Conservation (phyloP, 2,113 vertebrate species). For the Sturnira hondurensis region DNA sequence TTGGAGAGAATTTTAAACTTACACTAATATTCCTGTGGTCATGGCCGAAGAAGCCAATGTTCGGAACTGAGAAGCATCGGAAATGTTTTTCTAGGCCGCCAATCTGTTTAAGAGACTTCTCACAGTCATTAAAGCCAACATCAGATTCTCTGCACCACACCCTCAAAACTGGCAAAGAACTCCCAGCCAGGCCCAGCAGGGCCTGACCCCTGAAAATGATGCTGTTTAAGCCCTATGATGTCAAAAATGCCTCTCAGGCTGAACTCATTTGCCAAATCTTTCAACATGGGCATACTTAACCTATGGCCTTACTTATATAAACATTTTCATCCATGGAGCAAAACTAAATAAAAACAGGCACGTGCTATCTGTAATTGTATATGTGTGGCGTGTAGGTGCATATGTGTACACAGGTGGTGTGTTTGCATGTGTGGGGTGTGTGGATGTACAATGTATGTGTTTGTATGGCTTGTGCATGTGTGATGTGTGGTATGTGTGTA, state of each 20-base stretch:
- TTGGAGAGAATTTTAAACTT: slow-evolving; percentile 53
- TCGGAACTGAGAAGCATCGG: slow-evolving; percentile 49
- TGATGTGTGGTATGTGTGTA: not conserved
- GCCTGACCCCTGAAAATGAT: slow-evolving; percentile 50
- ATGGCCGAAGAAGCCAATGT: slow-evolving; percentile 57
- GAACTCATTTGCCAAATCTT: slow-evolving; percentile 37
- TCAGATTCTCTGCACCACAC: slow-evolving; percentile 62
- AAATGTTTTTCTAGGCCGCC: slow-evolving; percentile 74
- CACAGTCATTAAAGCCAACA: slow-evolving; percentile 64
- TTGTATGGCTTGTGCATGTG: not conserved
- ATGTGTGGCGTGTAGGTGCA: too few species aligned
- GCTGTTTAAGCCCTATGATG: slow-evolving; percentile 29
- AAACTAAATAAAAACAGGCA: slow-evolving; percentile 43
- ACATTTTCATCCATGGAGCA: slow-evolving; percentile 35
- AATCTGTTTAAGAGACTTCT: slow-evolving; percentile 65
- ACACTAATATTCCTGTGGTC: slow-evolving; percentile 59
- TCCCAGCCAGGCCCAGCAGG: not conserved
- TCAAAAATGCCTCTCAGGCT: slow-evolving; percentile 9
- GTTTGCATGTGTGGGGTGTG: not conserved
- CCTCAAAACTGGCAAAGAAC: slow-evolving; percentile 58
- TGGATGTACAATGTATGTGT: not conserved
- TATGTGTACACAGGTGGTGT: not conserved
- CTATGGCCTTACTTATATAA: slow-evolving; percentile 39
- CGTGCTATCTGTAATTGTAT: not conserved
- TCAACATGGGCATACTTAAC: slow-evolving; percentile 60